Conservation (phyloP, 2,797 vertebrate genomes). For the Falco rusticolus region DNA sequence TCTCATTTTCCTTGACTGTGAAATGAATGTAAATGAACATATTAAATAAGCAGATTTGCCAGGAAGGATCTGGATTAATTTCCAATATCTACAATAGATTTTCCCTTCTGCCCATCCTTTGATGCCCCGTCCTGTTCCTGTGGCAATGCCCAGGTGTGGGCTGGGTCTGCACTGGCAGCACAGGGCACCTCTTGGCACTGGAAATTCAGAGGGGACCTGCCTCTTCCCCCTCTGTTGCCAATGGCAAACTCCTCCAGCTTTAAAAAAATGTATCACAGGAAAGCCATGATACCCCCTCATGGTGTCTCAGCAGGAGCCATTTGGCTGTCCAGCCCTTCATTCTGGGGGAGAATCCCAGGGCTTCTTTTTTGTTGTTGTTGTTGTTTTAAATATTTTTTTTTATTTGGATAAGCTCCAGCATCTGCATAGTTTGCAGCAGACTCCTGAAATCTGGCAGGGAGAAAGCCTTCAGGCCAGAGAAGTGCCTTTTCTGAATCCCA, state of each 20-base stretch:
- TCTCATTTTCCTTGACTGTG: slow-evolving; percentile 16
- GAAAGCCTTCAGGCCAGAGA: background rate
- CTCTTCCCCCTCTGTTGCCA: background rate
- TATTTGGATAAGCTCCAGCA: background rate
- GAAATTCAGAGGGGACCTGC: background rate
- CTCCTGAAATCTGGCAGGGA: background rate
- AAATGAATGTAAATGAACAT: slow-evolving; percentile 27
- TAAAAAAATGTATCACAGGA: background rate
- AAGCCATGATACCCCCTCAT: rapidly evolving
- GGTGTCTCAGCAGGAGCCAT: background rate
- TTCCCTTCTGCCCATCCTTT: background rate
- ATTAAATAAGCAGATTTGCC: slow-evolving; percentile 8
- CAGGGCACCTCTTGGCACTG: background rate
- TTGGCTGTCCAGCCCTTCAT: background rate
- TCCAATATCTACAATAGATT: background rate
- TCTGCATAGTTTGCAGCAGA: background rate
- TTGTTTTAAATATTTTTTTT: too few relatives aligned
- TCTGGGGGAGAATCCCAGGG: background rate
- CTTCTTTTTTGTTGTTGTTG: too few relatives aligned
- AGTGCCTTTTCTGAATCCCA: background rate
- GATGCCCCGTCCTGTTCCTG: rapidly evolving
- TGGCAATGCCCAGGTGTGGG: rapidly evolving
- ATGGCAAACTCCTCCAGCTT: background rate
- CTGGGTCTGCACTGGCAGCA: background rate
- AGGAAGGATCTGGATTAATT: slow-evolving; percentile 11